Percentiles rank a stretch among this genome's conserved stretches.
These are phyloP conservation scores for Tenualosa ilisha DNA, from an alignment of 2,797 vertebrate genomes.

Conservation along the genomic window DNA sequence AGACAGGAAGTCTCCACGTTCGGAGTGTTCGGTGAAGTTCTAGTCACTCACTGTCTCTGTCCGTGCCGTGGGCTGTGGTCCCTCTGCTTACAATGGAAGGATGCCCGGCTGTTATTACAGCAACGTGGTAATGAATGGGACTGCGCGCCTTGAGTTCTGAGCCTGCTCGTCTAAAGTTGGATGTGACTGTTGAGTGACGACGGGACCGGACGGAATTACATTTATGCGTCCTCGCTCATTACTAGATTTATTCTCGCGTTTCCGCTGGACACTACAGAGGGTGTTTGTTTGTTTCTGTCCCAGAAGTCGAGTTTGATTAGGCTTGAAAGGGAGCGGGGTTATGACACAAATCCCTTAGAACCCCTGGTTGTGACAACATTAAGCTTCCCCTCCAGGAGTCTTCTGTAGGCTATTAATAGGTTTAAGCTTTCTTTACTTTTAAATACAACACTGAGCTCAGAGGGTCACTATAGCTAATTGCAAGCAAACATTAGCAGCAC, in stretches of 20 bases:
- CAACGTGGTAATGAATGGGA: conserved; percentile 38
- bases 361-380: conserved; percentile 20
- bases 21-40: neutral
- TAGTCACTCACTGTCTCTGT: conserved; percentile 26
- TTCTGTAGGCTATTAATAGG: conserved; percentile 13
- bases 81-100: conserved; percentile 50
- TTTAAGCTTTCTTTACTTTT: conserved; percentile 21
- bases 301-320: conserved; percentile 17
- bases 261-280: neutral
- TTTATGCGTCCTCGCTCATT: conserved; percentile 28
- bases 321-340: conserved; percentile 29
- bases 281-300: conserved; percentile 24
- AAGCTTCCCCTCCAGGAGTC: conserved; percentile 15
- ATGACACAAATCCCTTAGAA: conserved; percentile 34
- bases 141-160: conserved; percentile 4
- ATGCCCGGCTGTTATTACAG: conserved; percentile 49
- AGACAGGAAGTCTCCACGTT: conserved; percentile 34
- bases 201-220: conserved; percentile 33
- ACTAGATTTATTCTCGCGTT: neutral
- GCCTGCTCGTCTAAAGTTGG: conserved; percentile 37
- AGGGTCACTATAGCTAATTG: conserved; percentile 1
- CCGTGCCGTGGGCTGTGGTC: conserved; percentile 15
- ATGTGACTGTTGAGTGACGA: conserved; percentile 45
- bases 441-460: conserved; percentile 17
- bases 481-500: conserved; percentile 19